Base-by-base conservation (phyloP, 2,113 vertebrate genomes). In the Callipepla californica region DNA sequence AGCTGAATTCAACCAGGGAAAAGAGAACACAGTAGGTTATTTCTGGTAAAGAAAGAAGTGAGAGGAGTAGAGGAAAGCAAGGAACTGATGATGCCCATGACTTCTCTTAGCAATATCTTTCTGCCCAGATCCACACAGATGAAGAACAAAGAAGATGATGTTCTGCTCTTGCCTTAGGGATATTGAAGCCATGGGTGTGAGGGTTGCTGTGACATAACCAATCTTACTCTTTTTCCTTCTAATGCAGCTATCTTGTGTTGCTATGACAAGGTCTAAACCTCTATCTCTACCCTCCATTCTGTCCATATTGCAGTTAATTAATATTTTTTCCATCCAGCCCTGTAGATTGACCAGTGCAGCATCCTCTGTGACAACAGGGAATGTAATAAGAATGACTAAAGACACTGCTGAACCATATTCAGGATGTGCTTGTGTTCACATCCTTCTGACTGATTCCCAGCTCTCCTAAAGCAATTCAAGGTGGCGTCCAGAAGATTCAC, bases 271-370 rank as follows among this genome's bases (percentile, higher is more conserved):
- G 19, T 78, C 32, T 92, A 10, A 28, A 48, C 10, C 26, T 67
- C 26, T 32, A 14, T 66, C 65, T 0, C 2, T 28, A 12, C 38
- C 36, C 32, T 59, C 30, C 0, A 0, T 15, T 28, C 42, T 76
- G 26, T 80, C 42, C 25, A 1, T 44, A 11, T 65, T 79, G 48
- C 15, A 38, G 18, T 55, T 55, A n/a, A 58, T 57, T 30, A 57
- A 5, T 57, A 73, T 36, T 32, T 53, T 82, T 81, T 53, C 44
- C 30, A 74, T 26, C 26, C 38, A 55, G 30, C 40, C 75, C n/a
- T n/a, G 59, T 76, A 7, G 15, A 40, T 13, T 87, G 70, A 65
- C 58, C 34, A 32, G 8, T 67, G 34, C 34, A 45, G 7, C 30
- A 9, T 86, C 34, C 78, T 87, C 6, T 68, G 74, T 61, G 48